These are phyloP conservation scores for Notospermus geniculatus DNA, from an alignment of 1,140 invertebrate genomes.

Conservation along the genomic window DNA sequence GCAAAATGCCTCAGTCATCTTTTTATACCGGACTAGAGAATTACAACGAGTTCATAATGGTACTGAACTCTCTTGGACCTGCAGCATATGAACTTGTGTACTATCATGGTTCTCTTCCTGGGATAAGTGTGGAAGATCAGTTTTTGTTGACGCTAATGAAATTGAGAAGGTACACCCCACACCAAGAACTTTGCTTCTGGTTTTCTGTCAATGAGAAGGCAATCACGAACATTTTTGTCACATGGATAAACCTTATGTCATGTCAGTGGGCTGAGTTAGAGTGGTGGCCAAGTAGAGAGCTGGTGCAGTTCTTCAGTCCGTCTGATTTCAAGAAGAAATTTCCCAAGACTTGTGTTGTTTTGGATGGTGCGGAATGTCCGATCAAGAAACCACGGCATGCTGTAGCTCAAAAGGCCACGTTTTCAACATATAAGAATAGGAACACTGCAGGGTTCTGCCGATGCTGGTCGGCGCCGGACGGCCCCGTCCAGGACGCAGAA, in stretches of 20 bases:
- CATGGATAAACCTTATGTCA: no score
- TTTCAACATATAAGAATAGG: no score
- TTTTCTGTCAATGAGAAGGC: constrained; percentile 29
- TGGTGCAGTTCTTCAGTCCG: constrained; percentile 32
- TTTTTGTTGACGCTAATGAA: constrained; percentile 38
- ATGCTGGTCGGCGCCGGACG: no score
- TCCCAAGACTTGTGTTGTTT: constrained; percentile 34
- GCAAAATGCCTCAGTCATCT: no score
- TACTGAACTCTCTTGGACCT: constrained; percentile 17
- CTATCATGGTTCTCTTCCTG: constrained; percentile 16
- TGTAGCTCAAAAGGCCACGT: no score
- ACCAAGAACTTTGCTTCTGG: constrained; percentile 31
- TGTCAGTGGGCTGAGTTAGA: constrained; percentile 36
- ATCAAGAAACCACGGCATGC: constrained; percentile 26
- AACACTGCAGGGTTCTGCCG: no score
- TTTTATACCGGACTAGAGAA: constrained; percentile 19
- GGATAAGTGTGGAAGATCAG: constrained; percentile 22
- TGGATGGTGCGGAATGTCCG: constrained; percentile 39
- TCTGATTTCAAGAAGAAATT: constrained; percentile 31
- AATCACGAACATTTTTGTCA: constrained; percentile 33
- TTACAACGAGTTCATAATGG: constrained; percentile 18
- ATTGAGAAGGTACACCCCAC: constrained; percentile 25
- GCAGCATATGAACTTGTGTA: constrained; percentile 48
- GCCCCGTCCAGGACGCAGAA: no score
- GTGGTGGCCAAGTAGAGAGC: constrained; percentile 33